Evolutionary conservation across 2,888 invertebrate species (phyloP).

Genomic region (Clistopyga incitator): DNA sequence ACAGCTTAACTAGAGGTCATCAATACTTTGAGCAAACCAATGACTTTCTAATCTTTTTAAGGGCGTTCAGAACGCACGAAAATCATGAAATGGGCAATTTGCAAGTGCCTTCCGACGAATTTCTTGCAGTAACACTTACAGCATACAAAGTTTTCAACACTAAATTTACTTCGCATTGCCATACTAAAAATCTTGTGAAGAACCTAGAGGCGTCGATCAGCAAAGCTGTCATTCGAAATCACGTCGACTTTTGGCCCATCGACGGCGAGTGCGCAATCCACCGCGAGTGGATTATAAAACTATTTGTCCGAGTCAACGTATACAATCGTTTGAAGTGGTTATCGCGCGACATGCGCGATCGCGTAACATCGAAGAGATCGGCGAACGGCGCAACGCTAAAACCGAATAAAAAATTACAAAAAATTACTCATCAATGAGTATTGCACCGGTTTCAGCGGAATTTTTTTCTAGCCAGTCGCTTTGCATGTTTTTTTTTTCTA

Average conservation of each 20-base stretch:
- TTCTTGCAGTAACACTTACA: conserved; percentile 22
- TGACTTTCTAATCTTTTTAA: conserved; percentile 49
- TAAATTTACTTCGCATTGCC: not conserved
- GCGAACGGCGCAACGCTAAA: not conserved
- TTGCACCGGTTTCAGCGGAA: not conserved
- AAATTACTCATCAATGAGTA: not conserved
- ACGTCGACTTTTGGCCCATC: no score
- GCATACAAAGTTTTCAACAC: not conserved
- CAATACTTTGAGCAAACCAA: conserved; percentile 15
- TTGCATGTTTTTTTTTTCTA: conserved; percentile 15
- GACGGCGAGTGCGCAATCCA: not conserved
- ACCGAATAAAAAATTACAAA: not conserved
- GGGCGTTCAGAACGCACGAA: conserved; percentile 15
- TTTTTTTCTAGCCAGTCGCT: not conserved
- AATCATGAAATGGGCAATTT: conserved; percentile 36
- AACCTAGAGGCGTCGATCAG: not conserved
- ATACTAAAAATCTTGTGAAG: not conserved
- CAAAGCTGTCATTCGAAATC: not conserved
- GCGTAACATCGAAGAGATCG: no score
- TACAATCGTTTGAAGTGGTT: not conserved
- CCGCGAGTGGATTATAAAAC: not conserved
- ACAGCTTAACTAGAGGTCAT: not conserved
- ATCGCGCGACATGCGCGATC: not conserved
- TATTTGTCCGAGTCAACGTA: not conserved
- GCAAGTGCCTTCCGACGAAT: conserved; percentile 41